Percentiles rank a stretch among this genome's conserved stretches.
These are phyloP conservation scores for Uromys caudimaculatus DNA, from an alignment of 2,797 vertebrate genomes.

Conservation along the genomic window DNA sequence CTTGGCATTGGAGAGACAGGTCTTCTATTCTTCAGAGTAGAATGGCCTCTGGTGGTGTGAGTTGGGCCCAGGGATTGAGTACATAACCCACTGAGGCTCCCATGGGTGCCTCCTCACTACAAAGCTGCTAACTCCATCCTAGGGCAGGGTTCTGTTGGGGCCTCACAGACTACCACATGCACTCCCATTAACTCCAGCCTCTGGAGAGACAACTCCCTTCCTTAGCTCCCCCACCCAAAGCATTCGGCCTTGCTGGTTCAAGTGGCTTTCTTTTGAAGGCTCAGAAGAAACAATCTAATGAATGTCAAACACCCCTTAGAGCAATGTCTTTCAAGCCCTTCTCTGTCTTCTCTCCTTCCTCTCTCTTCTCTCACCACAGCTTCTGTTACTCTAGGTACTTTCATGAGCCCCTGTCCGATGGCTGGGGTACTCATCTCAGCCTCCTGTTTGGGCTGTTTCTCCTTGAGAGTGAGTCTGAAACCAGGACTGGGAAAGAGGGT, in stretches of 20 bases:
- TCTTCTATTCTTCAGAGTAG: background rate
- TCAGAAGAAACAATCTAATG: conserved; percentile 8
- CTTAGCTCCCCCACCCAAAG: background rate
- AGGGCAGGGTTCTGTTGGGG: background rate
- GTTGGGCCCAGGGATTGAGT: background rate
- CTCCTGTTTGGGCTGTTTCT: background rate
- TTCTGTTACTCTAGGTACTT: rapidly evolving
- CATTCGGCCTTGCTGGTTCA: background rate
- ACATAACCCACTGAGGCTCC: background rate
- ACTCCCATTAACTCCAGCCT: background rate
- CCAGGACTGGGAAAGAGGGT: background rate
- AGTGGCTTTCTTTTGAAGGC: background rate
- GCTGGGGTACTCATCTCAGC: background rate
- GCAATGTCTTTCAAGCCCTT: background rate
- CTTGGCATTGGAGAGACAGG: background rate
- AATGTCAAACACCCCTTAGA: background rate
- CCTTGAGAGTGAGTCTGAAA: background rate
- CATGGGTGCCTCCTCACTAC: background rate
- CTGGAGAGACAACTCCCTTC: background rate
- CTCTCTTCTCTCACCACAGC: rapidly evolving
- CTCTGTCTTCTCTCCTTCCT: background rate
- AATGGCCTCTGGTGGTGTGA: background rate
- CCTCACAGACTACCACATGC: background rate
- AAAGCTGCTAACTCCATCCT: background rate
- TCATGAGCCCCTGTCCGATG: rapidly evolving